Evolutionary conservation across 2,113 vertebrate genomes (phyloP).

Genomic region (Chloropsis cyanopogon): DNA sequence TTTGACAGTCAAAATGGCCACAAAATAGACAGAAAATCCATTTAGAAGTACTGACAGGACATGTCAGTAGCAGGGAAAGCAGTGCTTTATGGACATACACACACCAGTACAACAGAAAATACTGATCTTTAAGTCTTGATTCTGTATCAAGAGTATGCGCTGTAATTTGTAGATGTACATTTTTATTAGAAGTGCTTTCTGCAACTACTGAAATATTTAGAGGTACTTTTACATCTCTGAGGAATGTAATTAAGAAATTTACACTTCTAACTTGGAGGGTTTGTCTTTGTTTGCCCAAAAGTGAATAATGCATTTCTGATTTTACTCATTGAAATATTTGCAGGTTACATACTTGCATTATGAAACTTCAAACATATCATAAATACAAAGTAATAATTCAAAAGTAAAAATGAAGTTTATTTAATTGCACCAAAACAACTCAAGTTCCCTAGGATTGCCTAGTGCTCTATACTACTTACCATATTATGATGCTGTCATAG

Average conservation of each 20-base stretch:
- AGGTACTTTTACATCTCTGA: not conserved
- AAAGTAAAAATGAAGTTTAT: not conserved
- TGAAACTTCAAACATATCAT: not conserved
- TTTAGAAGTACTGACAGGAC: not conserved
- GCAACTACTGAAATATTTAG: not conserved
- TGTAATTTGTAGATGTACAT: not conserved
- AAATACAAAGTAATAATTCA: not conserved
- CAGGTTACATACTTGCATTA: not conserved
- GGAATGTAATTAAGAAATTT: not conserved
- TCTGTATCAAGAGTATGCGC: not conserved
- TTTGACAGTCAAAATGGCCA: not conserved
- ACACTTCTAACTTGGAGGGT: not conserved
- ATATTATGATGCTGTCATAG: constrained; percentile 97
- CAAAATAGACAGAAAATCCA: not conserved
- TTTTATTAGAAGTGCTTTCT: not conserved
- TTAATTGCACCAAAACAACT: not conserved
- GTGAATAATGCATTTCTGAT: not conserved
- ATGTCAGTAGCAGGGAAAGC: not conserved
- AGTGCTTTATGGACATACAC: not conserved
- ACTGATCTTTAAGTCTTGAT: not conserved
- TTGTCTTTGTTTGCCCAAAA: not conserved
- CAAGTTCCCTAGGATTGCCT: not conserved
- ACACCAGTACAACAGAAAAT: not conserved
- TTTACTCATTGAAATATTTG: not conserved
- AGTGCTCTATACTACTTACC: constrained; percentile 77